phyloP scores from a whole-genome alignment of 35 echinoderm and acorn worm species.

The Anneissia japonica region DNA sequence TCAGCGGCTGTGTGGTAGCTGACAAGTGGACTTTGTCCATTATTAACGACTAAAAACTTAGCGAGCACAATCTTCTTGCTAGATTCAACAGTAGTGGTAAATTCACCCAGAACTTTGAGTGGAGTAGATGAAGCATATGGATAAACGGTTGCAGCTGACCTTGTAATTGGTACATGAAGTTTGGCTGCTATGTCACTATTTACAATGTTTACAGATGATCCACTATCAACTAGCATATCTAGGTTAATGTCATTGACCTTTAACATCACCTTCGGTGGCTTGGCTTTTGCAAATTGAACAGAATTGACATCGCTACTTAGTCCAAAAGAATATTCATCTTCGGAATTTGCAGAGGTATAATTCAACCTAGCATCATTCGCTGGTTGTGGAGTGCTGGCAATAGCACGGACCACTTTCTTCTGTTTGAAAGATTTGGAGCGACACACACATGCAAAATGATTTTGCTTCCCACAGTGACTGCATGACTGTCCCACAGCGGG shows the following conservation, averaged over 20 bases:
- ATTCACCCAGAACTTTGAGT: too few relatives aligned
- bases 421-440: background rate
- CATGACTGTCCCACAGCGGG: too few relatives aligned
- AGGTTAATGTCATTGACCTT: background rate
- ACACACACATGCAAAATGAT: background rate
- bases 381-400: background rate
- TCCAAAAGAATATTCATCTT: background rate
- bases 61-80: too few relatives aligned
- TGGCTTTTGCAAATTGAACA: background rate
- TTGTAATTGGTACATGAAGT: too few relatives aligned
- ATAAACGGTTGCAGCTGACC: too few relatives aligned
- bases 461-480: background rate
- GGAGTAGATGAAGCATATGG: too few relatives aligned
- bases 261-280: background rate
- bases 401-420: background rate
- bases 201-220: background rate
- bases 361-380: too few relatives aligned
- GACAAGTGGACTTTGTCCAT: too few relatives aligned
- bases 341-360: background rate
- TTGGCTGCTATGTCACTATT: too few relatives aligned
- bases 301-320: background rate
- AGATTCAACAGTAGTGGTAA: too few relatives aligned
- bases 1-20: too few relatives aligned
- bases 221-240: background rate
- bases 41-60: too few relatives aligned